Conservation (phyloP, 1,140 invertebrate genomes). For the Aphidius ervi region DNA sequence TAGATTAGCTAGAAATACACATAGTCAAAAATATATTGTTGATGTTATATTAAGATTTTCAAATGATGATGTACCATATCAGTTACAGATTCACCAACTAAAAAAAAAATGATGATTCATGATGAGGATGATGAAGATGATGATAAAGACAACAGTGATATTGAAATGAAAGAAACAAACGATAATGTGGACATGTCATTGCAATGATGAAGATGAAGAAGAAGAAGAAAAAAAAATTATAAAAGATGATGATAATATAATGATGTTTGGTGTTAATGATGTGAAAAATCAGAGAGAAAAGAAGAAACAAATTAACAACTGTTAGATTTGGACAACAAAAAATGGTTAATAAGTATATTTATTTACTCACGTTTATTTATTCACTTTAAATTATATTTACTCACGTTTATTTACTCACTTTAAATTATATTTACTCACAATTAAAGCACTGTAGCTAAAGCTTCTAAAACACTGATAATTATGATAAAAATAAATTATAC, state of each 20-base stretch:
- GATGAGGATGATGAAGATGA: slow-evolving; percentile 29
- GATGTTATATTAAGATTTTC: slow-evolving; percentile 92
- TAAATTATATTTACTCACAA: too few species aligned
- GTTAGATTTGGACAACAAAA: too few species aligned
- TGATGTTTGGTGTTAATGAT: too few species aligned
- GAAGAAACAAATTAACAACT: too few species aligned
- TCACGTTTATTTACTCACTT: too few species aligned
- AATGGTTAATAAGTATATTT: too few species aligned
- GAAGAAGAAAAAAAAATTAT: slow-evolving; percentile 35
- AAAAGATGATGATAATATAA: slow-evolving; percentile 25
- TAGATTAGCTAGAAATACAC: slow-evolving; percentile 88
- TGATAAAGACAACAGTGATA: slow-evolving; percentile 26
- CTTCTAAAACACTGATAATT: too few species aligned
- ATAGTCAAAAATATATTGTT: slow-evolving; percentile 95
- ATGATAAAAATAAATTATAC: too few species aligned
- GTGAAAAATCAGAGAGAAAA: too few species aligned
- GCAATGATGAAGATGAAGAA: slow-evolving; percentile 31
- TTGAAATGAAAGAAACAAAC: slow-evolving; percentile 16
- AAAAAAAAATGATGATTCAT: slow-evolving; percentile 50
- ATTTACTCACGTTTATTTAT: too few species aligned
- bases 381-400: too few species aligned
- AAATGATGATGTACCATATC: slow-evolving; percentile 84
- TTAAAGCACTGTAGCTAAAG: too few species aligned
- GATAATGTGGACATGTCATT: slow-evolving; percentile 26
- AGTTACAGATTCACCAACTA: slow-evolving; percentile 50